Evolutionary conservation across 2,888 invertebrate species (phyloP).

Genomic region (Drosophila quasianomalipes): DNA sequence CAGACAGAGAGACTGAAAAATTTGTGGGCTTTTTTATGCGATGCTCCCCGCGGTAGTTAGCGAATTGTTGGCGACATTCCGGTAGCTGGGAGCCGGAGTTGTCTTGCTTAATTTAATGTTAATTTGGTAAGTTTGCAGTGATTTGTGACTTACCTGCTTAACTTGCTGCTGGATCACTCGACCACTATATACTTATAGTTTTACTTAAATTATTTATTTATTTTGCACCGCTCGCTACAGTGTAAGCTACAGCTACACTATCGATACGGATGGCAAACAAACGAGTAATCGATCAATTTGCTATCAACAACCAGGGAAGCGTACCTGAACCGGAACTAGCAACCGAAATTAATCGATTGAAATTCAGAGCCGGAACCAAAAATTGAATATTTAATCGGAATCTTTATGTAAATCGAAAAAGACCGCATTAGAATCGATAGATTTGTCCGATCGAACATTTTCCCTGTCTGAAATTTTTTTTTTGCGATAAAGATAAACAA

Average conservation of each 20-base stretch:
- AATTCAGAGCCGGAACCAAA: neutral
- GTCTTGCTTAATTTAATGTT: neutral
- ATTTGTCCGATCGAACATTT: neutral
- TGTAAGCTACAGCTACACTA: constrained; percentile 45
- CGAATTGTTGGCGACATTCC: constrained; percentile 30
- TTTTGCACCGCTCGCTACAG: constrained; percentile 43
- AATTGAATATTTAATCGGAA: neutral
- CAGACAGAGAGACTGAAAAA: constrained; percentile 11
- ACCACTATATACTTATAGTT: constrained; percentile 34
- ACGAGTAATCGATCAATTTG: neutral
- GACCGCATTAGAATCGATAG: neutral
- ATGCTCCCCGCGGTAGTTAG: constrained; percentile 19
- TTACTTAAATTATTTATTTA: constrained; percentile 53
- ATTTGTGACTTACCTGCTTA: constrained; percentile 26
- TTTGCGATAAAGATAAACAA: neutral
- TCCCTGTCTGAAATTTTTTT: neutral
- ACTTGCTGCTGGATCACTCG: constrained; percentile 32
- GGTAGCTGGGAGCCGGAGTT: constrained; percentile 10
- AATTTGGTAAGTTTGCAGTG: neutral
- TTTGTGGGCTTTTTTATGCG: constrained; percentile 4
- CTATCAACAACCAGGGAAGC: neutral
- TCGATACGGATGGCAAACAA: constrained; percentile 30
- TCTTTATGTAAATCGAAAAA: neutral
- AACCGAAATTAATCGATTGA: neutral
- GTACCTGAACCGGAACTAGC: neutral